Base-by-base conservation (phyloP, 2,797 vertebrate genomes). In the Paedocypris micromegethes region DNA sequence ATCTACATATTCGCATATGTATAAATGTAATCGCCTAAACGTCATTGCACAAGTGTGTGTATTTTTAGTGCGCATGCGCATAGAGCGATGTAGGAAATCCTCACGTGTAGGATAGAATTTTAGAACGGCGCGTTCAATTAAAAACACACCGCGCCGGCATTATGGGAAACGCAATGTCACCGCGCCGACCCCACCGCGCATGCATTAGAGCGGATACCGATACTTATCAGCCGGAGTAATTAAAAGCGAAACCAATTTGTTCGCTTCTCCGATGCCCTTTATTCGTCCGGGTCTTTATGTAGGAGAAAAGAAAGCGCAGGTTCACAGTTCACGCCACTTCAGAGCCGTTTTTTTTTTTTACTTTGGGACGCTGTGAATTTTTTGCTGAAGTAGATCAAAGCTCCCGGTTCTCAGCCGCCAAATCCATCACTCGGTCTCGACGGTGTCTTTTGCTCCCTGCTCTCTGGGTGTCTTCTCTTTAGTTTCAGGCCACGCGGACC, bases 401-500 rank as follows among this genome's bases (percentile, higher is more conserved):
- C 49, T 3, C 50, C 58, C 47, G 50, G n/a, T 8, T 40, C 58
- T 58, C 68, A 49, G 42, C 47, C 23, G 3, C 46, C 70, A 46
- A 72, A 74, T 79, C 79, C 72, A 78, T 81, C 78, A 79, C 43
- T 73, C 69, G 73, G 68, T 72, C 73, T 83, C 70, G 54, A 58
- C 55, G 68, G 68, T 70, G 70, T 70, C 73, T 73, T 74, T 66
- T 77, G 68, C 73, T 71, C 75, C 74, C 71, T 64, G 63, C 78
- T 75, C 70, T 75, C 65, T 78, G 77, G 38, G 68, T 79, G 74
- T 77, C 78, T 82, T 78, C 69, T 75, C 59, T 80, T 73, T 77
- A 78, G 67, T 73, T 70, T 56, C 63, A 75, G 78, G 73, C 72
- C 68, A 78, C 65, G 72, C 66, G 68, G 73, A 79, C 77, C 79